These are phyloP conservation scores for Enteromius trimaculatus DNA, from an alignment of 2,797 vertebrate genomes.

Conservation along the genomic window DNA sequence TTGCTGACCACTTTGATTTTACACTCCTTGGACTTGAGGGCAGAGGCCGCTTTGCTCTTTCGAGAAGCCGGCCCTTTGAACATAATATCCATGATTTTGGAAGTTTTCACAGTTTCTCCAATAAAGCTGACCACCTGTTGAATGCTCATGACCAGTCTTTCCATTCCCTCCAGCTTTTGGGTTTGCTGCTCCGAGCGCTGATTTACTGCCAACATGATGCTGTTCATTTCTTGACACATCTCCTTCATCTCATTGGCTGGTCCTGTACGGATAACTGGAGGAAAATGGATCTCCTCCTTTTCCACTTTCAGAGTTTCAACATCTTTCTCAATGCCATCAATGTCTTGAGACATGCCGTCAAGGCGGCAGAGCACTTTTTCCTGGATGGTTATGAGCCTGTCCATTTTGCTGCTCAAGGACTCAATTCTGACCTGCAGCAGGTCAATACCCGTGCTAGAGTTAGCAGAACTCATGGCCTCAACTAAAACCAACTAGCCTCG, in stretches of 20 bases:
- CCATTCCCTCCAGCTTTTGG: slow-evolving; percentile 87
- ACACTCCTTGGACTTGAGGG: slow-evolving; percentile 69
- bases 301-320: slow-evolving; percentile 81
- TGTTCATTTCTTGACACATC: slow-evolving; percentile 85
- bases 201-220: slow-evolving; percentile 83
- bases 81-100: slow-evolving; percentile 78
- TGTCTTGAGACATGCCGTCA: slow-evolving; percentile 85
- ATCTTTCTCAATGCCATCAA: slow-evolving; percentile 81
- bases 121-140: slow-evolving; percentile 87
- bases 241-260: slow-evolving; percentile 77
- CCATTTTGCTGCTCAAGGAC: slow-evolving; percentile 86
- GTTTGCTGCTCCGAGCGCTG: slow-evolving; percentile 84
- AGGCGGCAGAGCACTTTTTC: slow-evolving; percentile 85
- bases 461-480: slow-evolving; percentile 72
- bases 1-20: slow-evolving; percentile 72
- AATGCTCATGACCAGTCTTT: slow-evolving; percentile 83
- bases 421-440: slow-evolving; percentile 84
- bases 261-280: slow-evolving; percentile 61
- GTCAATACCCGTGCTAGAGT: slow-evolving; percentile 74
- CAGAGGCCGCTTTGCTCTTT: slow-evolving; percentile 62
- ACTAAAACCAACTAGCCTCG: slow-evolving; percentile 33
- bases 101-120: slow-evolving; percentile 82
- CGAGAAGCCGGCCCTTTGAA: slow-evolving; percentile 74
- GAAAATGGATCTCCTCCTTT: slow-evolving; percentile 75
- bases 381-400: slow-evolving; percentile 84